Evolutionary conservation across 1,140 invertebrate genomes (phyloP).

Genomic region (Drosophila orosa): DNA sequence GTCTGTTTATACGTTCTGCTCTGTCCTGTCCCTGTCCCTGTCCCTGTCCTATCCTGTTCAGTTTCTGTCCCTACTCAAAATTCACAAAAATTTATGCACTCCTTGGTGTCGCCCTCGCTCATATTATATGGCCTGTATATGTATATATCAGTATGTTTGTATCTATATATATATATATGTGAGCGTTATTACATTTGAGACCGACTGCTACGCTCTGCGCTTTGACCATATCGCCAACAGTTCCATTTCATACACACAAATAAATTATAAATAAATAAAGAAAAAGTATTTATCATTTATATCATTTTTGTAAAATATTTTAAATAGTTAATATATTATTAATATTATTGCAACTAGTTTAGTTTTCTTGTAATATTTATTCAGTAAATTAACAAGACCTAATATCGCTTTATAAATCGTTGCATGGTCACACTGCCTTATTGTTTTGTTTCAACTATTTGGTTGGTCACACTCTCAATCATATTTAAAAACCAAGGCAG

Average conservation of each 20-base stretch:
- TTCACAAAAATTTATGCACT: conserved; percentile 55
- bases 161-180: conserved; percentile 11
- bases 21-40: not conserved
- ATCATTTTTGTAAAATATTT: not conserved
- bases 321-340: not conserved
- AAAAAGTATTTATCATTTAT: not conserved
- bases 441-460: not conserved
- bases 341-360: not conserved
- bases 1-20: conserved; percentile 32
- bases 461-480: not conserved
- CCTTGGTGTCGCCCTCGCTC: conserved; percentile 17
- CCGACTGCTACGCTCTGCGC: conserved; percentile 14
- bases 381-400: not conserved
- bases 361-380: not conserved
- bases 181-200: conserved; percentile 64
- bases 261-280: not conserved
- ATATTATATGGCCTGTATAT: conserved; percentile 22
- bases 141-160: not conserved
- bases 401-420: not conserved
- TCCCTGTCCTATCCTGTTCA: conserved; percentile 7
- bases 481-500: not conserved
- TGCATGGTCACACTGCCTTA: not conserved
- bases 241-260: not conserved
- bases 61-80: conserved; percentile 39
- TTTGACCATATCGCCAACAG: conserved; percentile 18